Conservation (phyloP, 2,113 vertebrate genomes). For the Rhadina sibilatrix region DNA sequence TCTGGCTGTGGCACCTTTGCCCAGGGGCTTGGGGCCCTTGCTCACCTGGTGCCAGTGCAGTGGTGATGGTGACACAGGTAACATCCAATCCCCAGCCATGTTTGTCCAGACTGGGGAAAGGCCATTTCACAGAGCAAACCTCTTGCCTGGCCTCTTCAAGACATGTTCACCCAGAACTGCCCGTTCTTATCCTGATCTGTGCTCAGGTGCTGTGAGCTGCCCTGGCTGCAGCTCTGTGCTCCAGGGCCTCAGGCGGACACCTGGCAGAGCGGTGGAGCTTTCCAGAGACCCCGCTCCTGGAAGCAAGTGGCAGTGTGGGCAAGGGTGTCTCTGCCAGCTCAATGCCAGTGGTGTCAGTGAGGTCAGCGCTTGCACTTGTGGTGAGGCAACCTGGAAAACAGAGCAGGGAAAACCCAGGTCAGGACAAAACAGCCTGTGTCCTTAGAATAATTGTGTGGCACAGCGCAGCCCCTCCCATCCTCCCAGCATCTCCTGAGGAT, state of each 20-base stretch:
- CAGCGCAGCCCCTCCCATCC: not conserved
- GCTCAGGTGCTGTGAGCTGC: not conserved
- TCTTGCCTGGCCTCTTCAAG: rapidly evolving
- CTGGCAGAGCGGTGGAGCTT: constrained; percentile 75
- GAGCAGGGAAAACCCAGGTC: not conserved
- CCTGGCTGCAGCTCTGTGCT: not conserved
- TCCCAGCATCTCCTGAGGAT: too few relatives aligned
- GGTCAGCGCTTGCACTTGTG: constrained; percentile 73
- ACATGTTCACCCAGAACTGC: rapidly evolving
- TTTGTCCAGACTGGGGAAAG: not conserved
- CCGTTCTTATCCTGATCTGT: not conserved
- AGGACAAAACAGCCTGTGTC: not conserved
- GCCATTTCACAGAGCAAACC: not conserved
- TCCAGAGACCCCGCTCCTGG: constrained; percentile 72
- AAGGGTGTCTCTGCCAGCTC: constrained; percentile 72
- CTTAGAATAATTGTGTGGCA: rapidly evolving
- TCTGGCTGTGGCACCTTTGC: not conserved
- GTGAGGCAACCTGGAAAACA: constrained; percentile 81
- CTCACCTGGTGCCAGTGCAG: not conserved
- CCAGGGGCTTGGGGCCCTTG: not conserved
- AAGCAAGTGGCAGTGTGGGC: constrained; percentile 70
- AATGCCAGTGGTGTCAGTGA: not conserved
- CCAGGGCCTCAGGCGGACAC: constrained; percentile 68
- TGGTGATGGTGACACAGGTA: not conserved
- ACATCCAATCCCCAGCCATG: not conserved